Conservation (phyloP, 2,797 vertebrate species). For the Lithobates sylvaticus region DNA sequence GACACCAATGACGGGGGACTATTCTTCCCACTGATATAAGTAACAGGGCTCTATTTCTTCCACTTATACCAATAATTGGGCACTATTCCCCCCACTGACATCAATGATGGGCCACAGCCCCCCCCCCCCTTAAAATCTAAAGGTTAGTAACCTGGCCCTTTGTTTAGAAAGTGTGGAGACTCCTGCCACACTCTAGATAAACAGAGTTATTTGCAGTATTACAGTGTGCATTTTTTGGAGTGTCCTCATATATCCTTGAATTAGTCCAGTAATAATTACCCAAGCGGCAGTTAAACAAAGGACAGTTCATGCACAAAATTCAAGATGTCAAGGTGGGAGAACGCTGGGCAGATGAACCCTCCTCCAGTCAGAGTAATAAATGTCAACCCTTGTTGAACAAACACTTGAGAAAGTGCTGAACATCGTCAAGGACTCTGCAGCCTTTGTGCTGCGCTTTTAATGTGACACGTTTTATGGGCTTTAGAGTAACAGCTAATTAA, state of each 20-base stretch:
- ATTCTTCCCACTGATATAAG: no score
- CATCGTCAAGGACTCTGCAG: neutral
- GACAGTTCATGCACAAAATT: constrained; percentile 5
- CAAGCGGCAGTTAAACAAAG: neutral
- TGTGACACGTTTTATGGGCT: constrained; percentile 8
- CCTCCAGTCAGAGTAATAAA: constrained; percentile 21
- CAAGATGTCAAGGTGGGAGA: neutral
- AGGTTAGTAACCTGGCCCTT: no score
- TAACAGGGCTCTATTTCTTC: no score
- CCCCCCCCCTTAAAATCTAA: no score
- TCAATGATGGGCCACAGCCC: no score
- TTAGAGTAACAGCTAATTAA: constrained; percentile 20
- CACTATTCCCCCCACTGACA: no score
- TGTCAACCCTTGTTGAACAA: constrained; percentile 20
- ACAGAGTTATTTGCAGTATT: no score
- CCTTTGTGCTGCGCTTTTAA: neutral
- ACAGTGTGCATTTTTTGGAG: no score
- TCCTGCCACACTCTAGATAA: no score
- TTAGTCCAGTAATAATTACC: constrained; percentile 24
- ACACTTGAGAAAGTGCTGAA: constrained; percentile 34
- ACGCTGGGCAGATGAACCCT: neutral
- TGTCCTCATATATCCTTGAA: neutral
- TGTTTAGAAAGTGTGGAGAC: no score
- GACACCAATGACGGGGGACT: no score
- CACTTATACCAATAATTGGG: no score